Base-by-base conservation (phyloP, 2,113 vertebrate species). In the Oenanthe melanoleuca region DNA sequence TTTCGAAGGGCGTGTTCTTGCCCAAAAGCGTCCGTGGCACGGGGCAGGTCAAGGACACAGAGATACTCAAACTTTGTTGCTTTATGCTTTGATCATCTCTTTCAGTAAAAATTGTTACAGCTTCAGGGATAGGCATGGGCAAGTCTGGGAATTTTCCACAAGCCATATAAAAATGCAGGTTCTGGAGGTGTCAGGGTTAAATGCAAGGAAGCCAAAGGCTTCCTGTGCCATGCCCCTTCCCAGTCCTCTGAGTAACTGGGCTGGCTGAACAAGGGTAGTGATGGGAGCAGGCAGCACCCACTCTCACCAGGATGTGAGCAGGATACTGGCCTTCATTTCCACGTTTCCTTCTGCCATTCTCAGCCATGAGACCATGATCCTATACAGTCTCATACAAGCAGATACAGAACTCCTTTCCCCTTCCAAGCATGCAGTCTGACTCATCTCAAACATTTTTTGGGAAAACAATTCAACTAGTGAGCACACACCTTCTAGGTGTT, bases 1-100 rank as follows among this genome's bases (percentile, higher is more conserved):
- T 37, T 29, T 37, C 1, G 12, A 60, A 53, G 60, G 26, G 28
- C 9, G 42, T 65, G 82, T 13, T 89, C 64, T 22, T 15, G 22
- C 40, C 40, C 44, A 44, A 33, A 77, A 31, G 24, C 19, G 2
- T 12, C 38, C 4, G 0, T 1, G 7, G 69, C 60, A 10, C 1
- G 12, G 31, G 34, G 33, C n/a, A 81, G 50, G 40, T 10, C 34
- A 40, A 40, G 66, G 75, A 45, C 34, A 78, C 52, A 67, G 38
- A 72, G 38, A 15, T 23, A 2, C 34, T n/a, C 73, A 78, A 38
- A 88, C 49, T 56, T 14, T 5, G 11, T 4, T 45, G 28, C 15
- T 78, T 26, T 23, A 3, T 18, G 24, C 52, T 80, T 70, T 47
- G 13, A 78, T 71, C 60, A 26, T 5, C 10, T 12, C 4, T 15